Evolutionary conservation across 2,797 vertebrate species (phyloP).

Genomic region (Artibeus jamaicensis): DNA sequence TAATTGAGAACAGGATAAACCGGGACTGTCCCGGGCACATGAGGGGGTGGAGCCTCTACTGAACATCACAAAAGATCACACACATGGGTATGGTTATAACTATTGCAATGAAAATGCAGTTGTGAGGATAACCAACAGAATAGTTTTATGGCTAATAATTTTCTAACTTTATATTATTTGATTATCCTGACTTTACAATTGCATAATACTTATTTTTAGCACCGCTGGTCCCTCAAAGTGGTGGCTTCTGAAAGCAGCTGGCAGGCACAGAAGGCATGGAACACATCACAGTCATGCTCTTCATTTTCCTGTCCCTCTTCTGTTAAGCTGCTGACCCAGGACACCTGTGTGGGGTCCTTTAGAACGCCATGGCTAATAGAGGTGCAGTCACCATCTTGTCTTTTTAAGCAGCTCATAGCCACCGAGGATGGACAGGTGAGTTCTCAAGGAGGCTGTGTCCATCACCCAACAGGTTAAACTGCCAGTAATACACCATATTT

Average conservation of each 20-base stretch:
- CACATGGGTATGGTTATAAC: accelerated
- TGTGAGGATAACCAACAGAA: background rate
- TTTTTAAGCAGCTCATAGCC: background rate
- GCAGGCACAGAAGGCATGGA: background rate
- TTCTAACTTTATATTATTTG: background rate
- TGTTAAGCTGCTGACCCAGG: background rate
- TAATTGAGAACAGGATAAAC: too few relatives aligned
- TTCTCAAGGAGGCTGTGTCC: too few relatives aligned
- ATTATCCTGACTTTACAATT: background rate
- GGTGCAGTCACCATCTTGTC: accelerated
- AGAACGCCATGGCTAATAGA: background rate
- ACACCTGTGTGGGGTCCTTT: background rate
- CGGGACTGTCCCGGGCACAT: background rate
- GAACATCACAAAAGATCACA: too few relatives aligned
- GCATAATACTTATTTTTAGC: background rate
- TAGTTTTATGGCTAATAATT: background rate
- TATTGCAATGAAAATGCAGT: background rate
- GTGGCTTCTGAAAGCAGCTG: background rate
- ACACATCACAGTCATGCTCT: background rate
- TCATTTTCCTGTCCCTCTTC: background rate
- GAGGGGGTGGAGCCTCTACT: background rate
- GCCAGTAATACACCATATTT: accelerated
- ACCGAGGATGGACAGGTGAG: background rate
- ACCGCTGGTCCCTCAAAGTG: background rate
- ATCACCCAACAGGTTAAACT: background rate